Conservation (phyloP, 2,888 invertebrate species). For the Clivina fossor region DNA sequence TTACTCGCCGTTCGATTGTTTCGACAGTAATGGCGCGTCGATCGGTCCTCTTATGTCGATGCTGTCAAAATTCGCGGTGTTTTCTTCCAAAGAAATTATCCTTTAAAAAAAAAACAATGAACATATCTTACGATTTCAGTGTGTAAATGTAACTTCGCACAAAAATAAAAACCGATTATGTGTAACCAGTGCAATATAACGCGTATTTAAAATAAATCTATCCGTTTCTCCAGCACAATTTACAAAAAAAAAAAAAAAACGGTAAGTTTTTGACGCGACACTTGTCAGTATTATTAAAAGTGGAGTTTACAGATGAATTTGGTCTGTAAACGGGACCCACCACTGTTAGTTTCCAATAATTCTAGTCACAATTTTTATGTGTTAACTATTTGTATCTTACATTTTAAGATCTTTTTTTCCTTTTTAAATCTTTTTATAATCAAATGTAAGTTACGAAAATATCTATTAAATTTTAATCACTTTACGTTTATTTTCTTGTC, state of each 20-base stretch:
- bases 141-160: slow-evolving; percentile 33
- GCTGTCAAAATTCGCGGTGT: slow-evolving; percentile 26
- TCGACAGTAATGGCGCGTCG: slow-evolving; percentile 10
- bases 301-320: not conserved
- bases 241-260: too few relatives aligned
- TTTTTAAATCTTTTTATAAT: slow-evolving; percentile 17
- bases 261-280: slow-evolving; percentile 28
- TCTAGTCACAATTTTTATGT: slow-evolving; percentile 29
- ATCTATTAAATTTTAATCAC: slow-evolving; percentile 11
- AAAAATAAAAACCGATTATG: slow-evolving; percentile 32
- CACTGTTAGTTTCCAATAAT: slow-evolving; percentile 23
- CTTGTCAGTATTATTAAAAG: slow-evolving; percentile 25
- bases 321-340: not conserved
- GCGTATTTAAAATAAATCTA: slow-evolving; percentile 24
- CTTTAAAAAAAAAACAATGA: slow-evolving; percentile 18
- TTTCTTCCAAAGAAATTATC: slow-evolving; percentile 23
- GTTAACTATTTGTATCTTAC: slow-evolving; percentile 19
- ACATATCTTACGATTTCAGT: slow-evolving; percentile 32
- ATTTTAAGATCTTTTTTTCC: slow-evolving; percentile 9
- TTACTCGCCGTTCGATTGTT: slow-evolving; percentile 13
- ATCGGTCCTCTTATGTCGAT: not conserved
- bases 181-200: slow-evolving; percentile 34
- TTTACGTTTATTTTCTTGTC: slow-evolving; percentile 22
- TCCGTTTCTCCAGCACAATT: slow-evolving; percentile 7
- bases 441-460: slow-evolving; percentile 26